phyloP scores from a whole-genome alignment of 2,113 vertebrate genomes.

The Thomomys bottae region DNA sequence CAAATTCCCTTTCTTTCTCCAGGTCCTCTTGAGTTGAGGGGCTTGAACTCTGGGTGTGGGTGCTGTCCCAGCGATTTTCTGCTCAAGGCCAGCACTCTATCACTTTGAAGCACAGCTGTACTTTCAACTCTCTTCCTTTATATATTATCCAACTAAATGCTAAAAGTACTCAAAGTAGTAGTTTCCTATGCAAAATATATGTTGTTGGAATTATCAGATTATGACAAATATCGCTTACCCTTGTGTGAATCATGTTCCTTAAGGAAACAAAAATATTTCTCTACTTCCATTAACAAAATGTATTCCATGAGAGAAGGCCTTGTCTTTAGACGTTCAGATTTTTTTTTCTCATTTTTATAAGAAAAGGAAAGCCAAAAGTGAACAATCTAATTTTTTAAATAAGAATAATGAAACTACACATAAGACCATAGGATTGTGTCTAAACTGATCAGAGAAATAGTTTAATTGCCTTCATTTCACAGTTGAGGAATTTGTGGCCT shows the following conservation, averaged over 20 bases:
- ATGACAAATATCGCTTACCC: background rate
- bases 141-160: no score
- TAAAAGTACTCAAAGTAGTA: background rate
- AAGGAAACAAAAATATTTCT: conserved; percentile 2
- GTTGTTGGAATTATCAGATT: background rate
- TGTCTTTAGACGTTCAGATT: no score
- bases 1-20: no score
- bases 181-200: background rate
- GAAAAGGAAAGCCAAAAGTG: no score
- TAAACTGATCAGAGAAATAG: background rate
- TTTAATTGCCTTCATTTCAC: background rate
- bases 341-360: no score
- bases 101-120: no score
- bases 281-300: background rate
- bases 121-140: background rate
- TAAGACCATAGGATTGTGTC: background rate
- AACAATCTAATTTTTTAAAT: no score
- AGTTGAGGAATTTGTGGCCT: background rate
- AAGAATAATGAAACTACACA: background rate
- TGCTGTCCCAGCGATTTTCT: no score
- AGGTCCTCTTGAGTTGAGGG: no score
- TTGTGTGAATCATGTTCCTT: background rate
- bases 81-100: no score
- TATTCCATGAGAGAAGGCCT: background rate
- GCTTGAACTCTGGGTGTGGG: no score